Percentiles rank a stretch among this genome's conserved stretches.
Evolutionary conservation across 2,888 invertebrate genomes (phyloP).

Genomic region (Acanthococcus lagerstroemiae): DNA sequence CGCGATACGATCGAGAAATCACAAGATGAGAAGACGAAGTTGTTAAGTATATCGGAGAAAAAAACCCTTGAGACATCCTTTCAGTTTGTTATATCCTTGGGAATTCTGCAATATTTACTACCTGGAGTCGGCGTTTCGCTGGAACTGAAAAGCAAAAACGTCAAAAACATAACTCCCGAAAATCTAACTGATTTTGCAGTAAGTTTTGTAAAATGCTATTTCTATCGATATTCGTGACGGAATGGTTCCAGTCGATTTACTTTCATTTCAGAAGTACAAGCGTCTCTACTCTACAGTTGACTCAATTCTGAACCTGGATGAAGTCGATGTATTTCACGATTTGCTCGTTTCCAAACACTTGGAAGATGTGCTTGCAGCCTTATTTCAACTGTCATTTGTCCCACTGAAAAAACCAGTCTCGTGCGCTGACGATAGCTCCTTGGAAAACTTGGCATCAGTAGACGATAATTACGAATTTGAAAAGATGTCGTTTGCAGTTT

Average conservation of each 20-base stretch:
- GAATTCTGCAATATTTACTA: slow-evolving; percentile 55
- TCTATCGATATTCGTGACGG: not conserved
- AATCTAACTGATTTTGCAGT: slow-evolving; percentile 41
- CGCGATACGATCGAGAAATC: not conserved
- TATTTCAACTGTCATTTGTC: slow-evolving; percentile 59
- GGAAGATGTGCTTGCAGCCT: slow-evolving; percentile 53
- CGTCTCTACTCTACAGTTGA: slow-evolving; percentile 45
- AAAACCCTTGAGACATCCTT: slow-evolving; percentile 52
- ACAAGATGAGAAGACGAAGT: slow-evolving; percentile 26
- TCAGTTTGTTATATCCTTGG: slow-evolving; percentile 54
- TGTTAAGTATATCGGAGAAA: slow-evolving; percentile 57
- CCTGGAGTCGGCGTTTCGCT: slow-evolving; percentile 49
- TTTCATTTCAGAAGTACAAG: slow-evolving; percentile 37
- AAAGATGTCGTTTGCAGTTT: slow-evolving; percentile 50
- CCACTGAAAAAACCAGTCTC: slow-evolving; percentile 52
- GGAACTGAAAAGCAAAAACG: slow-evolving; percentile 35
- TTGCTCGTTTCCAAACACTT: slow-evolving; percentile 50
- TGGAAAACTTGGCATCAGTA: not conserved
- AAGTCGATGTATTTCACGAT: slow-evolving; percentile 47
- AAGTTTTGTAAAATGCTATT: slow-evolving; percentile 36
- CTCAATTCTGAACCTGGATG: slow-evolving; percentile 46
- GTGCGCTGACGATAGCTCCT: not conserved
- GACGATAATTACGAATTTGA: slow-evolving; percentile 29
- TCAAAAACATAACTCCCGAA: not conserved
- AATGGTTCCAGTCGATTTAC: slow-evolving; percentile 35